phyloP scores from a whole-genome alignment of 2,113 vertebrate species.

The Spizaetus ornatus region DNA sequence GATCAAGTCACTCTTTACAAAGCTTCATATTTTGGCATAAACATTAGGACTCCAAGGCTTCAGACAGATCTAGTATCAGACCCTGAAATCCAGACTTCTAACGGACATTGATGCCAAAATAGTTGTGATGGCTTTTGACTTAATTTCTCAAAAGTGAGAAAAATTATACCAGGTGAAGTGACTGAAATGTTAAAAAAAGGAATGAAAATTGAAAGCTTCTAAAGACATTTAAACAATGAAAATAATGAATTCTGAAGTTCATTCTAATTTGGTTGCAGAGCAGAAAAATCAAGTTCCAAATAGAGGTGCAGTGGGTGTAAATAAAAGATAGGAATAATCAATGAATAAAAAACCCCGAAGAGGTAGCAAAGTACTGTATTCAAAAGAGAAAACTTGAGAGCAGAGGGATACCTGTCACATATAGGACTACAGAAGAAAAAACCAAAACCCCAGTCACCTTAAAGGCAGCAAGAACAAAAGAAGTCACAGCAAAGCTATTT shows the following conservation, averaged over 20 bases:
- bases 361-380: background rate
- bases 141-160: background rate
- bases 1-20: background rate
- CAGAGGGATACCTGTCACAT: background rate
- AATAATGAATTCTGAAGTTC: background rate
- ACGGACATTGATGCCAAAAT: background rate
- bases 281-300: background rate
- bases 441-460: background rate
- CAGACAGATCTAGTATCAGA: background rate
- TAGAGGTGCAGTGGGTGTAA: background rate
- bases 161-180: background rate
- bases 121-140: background rate
- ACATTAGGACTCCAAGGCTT: background rate
- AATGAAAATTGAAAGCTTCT: background rate
- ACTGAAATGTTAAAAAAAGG: background rate
- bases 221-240: background rate
- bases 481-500: background rate
- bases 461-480: background rate
- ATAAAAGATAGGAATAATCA: background rate
- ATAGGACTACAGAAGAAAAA: background rate
- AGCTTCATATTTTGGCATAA: background rate
- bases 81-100: background rate
- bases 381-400: background rate
- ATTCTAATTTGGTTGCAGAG: background rate
- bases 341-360: accelerated